A percentile compares a stretch with the other conserved stretches of the same genome.
These are phyloP conservation scores for Meta bourneti DNA, from an alignment of 2,888 invertebrate genomes.

Conservation along the genomic window DNA sequence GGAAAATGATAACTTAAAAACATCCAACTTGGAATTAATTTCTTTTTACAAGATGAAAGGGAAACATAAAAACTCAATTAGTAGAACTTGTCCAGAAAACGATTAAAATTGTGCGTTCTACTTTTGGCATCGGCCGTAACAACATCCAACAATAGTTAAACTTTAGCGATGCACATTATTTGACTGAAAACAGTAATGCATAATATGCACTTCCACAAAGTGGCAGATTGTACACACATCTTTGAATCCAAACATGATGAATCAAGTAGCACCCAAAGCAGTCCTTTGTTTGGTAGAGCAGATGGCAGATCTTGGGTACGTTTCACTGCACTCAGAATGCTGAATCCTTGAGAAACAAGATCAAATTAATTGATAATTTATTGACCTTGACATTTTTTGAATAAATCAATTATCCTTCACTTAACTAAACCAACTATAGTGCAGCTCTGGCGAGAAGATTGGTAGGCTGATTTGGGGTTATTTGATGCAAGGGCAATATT, in stretches of 20 bases:
- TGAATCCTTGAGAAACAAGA: not conserved
- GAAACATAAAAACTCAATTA: constrained; percentile 74
- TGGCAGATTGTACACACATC: constrained; percentile 69
- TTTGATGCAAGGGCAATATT: too few species aligned
- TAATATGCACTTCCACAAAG: constrained; percentile 58
- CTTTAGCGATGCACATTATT: constrained; percentile 74
- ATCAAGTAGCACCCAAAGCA: constrained; percentile 66
- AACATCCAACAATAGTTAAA: constrained; percentile 76
- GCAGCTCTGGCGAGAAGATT: too few species aligned
- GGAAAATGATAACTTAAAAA: constrained; percentile 55
- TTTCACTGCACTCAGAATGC: constrained; percentile 14
- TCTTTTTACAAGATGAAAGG: constrained; percentile 45
- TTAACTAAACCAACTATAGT: too few species aligned
- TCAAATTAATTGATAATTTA: not conserved
- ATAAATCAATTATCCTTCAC: too few species aligned
- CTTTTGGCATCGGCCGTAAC: constrained; percentile 76
- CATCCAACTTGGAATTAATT: constrained; percentile 59
- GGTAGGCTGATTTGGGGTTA: too few species aligned
- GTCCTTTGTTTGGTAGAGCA: constrained; percentile 8
- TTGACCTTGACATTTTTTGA: too few species aligned
- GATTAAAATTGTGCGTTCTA: constrained; percentile 77
- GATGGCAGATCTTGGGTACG: constrained; percentile 15
- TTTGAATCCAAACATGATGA: constrained; percentile 38
- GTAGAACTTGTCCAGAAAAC: constrained; percentile 77
- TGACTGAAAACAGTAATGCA: constrained; percentile 41